Percentiles rank a stretch among this genome's conserved stretches.
These are phyloP conservation scores for Melitaea athalia DNA, from an alignment of 2,888 invertebrate genomes.

Conservation along the genomic window DNA sequence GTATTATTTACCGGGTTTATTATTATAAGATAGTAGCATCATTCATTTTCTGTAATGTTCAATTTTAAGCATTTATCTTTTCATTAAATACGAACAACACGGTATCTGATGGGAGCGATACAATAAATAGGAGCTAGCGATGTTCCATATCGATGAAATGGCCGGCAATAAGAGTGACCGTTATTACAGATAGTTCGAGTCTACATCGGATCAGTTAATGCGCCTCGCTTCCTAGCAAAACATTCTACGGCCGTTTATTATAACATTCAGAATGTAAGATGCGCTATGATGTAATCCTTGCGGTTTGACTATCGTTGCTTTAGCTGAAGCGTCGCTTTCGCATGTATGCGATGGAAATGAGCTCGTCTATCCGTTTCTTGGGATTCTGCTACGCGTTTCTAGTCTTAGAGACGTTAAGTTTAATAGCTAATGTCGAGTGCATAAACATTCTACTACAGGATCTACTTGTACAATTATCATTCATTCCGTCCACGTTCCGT, in stretches of 20 bases:
- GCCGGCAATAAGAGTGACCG: conserved; percentile 28
- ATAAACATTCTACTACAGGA: conserved; percentile 45
- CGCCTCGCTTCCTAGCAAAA: conserved; percentile 59
- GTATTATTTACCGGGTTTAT: conserved; percentile 3
- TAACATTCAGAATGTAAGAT: conserved; percentile 38
- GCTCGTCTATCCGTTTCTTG: conserved; percentile 46
- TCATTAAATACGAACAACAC: conserved; percentile 1
- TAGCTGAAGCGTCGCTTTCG: conserved; percentile 53
- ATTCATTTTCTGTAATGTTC: not conserved
- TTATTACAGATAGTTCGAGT: conserved; percentile 29
- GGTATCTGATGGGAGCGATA: conserved; percentile 4
- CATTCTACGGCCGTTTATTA: conserved; percentile 30
- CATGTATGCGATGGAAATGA: conserved; percentile 60
- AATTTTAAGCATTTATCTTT: not conserved
- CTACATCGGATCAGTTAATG: conserved; percentile 33
- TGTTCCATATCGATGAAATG: conserved; percentile 17
- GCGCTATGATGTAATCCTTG: conserved; percentile 50
- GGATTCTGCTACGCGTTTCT: not conserved
- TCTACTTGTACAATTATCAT: conserved; percentile 59
- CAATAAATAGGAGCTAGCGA: conserved; percentile 6
- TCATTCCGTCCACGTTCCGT: conserved; percentile 67
- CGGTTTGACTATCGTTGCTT: conserved; percentile 56
- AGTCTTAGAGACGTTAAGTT: conserved; percentile 33
- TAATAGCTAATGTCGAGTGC: conserved; percentile 45
- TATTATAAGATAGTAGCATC: not conserved